These are phyloP conservation scores for Daktulosphaira vitifoliae DNA, from an alignment of 1,140 invertebrate genomes.

Conservation along the genomic window DNA sequence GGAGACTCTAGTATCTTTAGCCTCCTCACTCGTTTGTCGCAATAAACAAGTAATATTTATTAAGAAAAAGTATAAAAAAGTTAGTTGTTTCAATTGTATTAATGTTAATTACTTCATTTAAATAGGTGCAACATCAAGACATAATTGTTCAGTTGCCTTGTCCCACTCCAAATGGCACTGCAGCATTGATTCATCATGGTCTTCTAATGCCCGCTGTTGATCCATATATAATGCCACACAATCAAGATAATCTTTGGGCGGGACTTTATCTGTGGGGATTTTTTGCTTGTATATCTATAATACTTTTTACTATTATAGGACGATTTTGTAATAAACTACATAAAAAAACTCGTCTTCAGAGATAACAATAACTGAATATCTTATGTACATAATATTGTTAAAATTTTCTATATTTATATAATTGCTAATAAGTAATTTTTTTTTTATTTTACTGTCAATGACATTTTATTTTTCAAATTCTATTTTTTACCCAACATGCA, in stretches of 20 bases:
- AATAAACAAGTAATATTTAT: constrained; percentile 55
- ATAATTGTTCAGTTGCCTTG: constrained; percentile 72
- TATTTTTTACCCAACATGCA: no score
- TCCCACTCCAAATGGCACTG: constrained; percentile 63
- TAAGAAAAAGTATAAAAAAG: no score
- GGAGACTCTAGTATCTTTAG: constrained; percentile 52
- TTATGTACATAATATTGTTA: no score
- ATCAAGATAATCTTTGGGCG: constrained; percentile 4
- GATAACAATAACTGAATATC: not conserved
- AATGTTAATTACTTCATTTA: no score
- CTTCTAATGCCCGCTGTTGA: constrained; percentile 19
- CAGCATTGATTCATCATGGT: constrained; percentile 48
- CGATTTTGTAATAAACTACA: constrained; percentile 22
- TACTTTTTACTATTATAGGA: constrained; percentile 22
- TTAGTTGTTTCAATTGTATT: no score
- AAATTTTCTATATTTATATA: no score
- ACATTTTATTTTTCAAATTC: no score
- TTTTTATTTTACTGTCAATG: no score
- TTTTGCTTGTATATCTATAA: constrained; percentile 9
- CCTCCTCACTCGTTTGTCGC: constrained; percentile 49
- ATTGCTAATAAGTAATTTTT: no score
- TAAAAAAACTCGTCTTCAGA: constrained; percentile 8
- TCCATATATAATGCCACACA: not conserved
- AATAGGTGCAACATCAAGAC: constrained; percentile 67
- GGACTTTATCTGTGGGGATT: constrained; percentile 17